These are phyloP conservation scores for Tigriopus japonicus DNA, from an alignment of 1,140 invertebrate species.

Conservation along the genomic window DNA sequence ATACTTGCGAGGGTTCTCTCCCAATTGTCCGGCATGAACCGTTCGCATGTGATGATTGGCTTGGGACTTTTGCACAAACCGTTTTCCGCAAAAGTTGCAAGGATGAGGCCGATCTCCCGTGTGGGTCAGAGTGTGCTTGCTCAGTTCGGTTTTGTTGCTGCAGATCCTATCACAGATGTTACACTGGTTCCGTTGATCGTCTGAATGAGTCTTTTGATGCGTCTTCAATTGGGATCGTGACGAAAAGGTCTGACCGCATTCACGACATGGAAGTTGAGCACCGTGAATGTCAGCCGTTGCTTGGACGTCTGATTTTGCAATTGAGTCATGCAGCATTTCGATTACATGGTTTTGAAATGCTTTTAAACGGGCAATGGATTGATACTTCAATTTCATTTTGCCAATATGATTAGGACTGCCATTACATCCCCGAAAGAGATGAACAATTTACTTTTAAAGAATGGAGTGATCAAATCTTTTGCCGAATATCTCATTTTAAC, in stretches of 20 bases:
- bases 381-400: too few relatives aligned
- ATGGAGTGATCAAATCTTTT: too few relatives aligned
- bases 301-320: background rate
- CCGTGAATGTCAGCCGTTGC: background rate
- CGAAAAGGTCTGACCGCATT: background rate
- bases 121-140: slow-evolving; percentile 99
- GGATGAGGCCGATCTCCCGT: slow-evolving; percentile 21
- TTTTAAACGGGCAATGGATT: too few relatives aligned
- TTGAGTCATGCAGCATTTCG: too few relatives aligned
- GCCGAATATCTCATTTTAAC: too few relatives aligned
- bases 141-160: slow-evolving; percentile 94
- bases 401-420: too few relatives aligned
- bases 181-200: slow-evolving; percentile 98
- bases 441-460: too few relatives aligned
- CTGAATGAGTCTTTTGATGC: slow-evolving; percentile 84
- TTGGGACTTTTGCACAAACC: slow-evolving; percentile 7
- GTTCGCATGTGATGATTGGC: slow-evolving; percentile 2
- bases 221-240: slow-evolving; percentile 85
- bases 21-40: background rate
- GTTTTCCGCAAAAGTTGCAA: slow-evolving; percentile 20
- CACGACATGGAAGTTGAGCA: background rate
- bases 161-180: slow-evolving; percentile 96
- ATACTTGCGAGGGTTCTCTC: background rate
- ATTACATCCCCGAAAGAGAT: too few relatives aligned
- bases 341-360: too few relatives aligned